These are phyloP conservation scores for Stratiomys singularior DNA, from an alignment of 2,888 invertebrate species.

Conservation along the genomic window DNA sequence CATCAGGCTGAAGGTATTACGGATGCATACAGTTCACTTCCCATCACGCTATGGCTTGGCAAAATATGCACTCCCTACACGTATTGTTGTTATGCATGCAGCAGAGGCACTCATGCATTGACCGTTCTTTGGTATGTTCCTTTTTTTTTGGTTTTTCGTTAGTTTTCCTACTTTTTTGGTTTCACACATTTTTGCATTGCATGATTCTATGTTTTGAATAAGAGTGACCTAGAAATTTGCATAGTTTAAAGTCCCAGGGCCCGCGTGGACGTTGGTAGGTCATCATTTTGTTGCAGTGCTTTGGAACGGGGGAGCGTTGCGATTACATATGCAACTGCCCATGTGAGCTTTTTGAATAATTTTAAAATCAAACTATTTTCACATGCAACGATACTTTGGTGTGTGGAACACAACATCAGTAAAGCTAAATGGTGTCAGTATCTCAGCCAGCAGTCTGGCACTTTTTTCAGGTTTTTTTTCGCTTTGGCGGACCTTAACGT, in stretches of 20 bases:
- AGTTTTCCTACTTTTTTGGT: background rate
- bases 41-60: no score
- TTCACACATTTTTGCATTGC: background rate
- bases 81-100: no score
- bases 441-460: background rate
- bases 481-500: background rate
- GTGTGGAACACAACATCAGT: background rate
- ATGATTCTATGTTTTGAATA: slow-evolving; percentile 16
- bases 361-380: no score
- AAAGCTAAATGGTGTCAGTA: slow-evolving; percentile 8
- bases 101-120: no score
- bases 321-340: background rate
- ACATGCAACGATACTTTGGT: no score
- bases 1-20: background rate
- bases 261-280: background rate
- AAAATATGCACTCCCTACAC: no score
- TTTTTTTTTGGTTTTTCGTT: background rate
- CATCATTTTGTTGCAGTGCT: background rate
- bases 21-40: no score
- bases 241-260: slow-evolving; percentile 8
- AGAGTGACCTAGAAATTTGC: slow-evolving; percentile 40
- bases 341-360: slow-evolving; percentile 12
- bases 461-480: background rate
- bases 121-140: no score
- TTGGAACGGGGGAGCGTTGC: background rate